phyloP scores from a whole-genome alignment of 2,888 invertebrate genomes.

The Sipunculus nudus region DNA sequence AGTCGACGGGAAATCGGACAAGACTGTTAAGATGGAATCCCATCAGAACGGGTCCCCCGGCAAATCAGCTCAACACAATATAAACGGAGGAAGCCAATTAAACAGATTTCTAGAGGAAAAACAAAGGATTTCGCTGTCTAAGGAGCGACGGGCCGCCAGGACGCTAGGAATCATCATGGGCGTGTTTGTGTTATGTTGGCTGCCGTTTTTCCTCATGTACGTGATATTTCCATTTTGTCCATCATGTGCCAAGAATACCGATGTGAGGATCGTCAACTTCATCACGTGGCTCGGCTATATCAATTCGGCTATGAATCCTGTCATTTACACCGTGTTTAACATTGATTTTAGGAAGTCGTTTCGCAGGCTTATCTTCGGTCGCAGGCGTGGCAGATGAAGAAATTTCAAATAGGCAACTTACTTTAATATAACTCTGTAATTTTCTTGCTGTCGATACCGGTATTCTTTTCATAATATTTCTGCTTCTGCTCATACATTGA shows the following conservation, averaged over 20 bases:
- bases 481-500: no score
- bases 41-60: no score
- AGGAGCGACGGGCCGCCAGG: constrained; percentile 92
- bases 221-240: constrained; percentile 74
- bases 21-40: no score
- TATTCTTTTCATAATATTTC: no score
- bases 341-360: constrained; percentile 91
- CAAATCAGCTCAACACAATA: no score
- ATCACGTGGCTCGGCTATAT: constrained; percentile 87
- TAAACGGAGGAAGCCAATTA: no score
- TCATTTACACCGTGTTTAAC: constrained; percentile 95
- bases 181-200: constrained; percentile 96
- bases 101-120: constrained; percentile 66
- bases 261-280: constrained; percentile 70
- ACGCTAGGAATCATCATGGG: constrained; percentile 98
- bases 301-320: constrained; percentile 80
- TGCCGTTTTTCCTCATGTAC: constrained; percentile 97
- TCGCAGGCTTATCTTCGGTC: no score
- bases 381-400: no score
- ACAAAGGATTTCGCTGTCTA: constrained; percentile 81
- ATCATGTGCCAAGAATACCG: constrained; percentile 29
- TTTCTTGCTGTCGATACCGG: no score
- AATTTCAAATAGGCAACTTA: no score
- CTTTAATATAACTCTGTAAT: no score
- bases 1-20: no score